Evolutionary conservation across 2,797 vertebrate species (phyloP).

Genomic region (Okamejei kenojei): DNA sequence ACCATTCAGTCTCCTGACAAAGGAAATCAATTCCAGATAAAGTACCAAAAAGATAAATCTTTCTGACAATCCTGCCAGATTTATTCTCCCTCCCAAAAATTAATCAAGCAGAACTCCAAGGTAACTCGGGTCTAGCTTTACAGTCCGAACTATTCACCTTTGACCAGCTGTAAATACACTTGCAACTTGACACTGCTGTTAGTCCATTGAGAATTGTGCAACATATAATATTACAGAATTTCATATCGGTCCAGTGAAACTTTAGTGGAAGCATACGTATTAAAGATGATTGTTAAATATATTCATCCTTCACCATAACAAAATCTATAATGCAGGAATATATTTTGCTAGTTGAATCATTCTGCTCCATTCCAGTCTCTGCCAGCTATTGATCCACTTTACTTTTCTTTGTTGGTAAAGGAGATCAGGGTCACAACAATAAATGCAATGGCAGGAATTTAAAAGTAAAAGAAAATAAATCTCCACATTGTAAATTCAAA

Average conservation of each 20-base stretch:
- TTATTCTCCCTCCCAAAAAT: background rate
- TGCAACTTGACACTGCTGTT: background rate
- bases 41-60: slow-evolving; percentile 3
- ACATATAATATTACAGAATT: background rate
- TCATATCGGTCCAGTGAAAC: background rate
- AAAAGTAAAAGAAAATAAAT: background rate
- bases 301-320: background rate
- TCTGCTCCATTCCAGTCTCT: background rate
- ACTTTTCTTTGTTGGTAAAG: background rate
- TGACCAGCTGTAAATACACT: background rate
- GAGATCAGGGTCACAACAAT: background rate
- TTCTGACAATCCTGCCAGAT: background rate
- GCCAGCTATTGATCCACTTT: background rate
- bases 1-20: background rate
- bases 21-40: background rate
- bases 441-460: background rate
- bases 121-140: background rate
- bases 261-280: background rate
- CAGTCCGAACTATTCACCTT: background rate
- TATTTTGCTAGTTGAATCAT: background rate
- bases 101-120: background rate
- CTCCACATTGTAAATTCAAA: background rate
- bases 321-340: background rate
- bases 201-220: background rate
- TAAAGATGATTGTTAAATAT: background rate